Conservation (phyloP, 1,140 invertebrate species). For the Tyrophagus putrescentiae region DNA sequence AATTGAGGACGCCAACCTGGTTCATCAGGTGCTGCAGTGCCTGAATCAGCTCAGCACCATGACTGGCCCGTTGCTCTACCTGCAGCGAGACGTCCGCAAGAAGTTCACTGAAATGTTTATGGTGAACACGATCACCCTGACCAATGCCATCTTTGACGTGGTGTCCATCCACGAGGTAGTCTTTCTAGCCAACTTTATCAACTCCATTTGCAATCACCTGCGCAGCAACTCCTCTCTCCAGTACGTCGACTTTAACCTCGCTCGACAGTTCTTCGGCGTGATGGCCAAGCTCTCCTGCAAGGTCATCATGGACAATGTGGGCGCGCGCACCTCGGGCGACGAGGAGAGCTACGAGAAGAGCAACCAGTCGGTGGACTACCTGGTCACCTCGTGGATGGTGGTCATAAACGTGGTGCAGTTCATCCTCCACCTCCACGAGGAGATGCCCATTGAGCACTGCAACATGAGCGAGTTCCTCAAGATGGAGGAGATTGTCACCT, state of each 20-base stretch:
- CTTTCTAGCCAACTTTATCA: background rate
- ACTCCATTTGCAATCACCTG: conserved; percentile 15
- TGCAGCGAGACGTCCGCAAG: conserved; percentile 42
- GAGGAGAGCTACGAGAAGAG: conserved; percentile 21
- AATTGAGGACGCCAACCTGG: conserved; percentile 53
- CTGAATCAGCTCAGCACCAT: conserved; percentile 60
- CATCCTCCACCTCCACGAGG: background rate
- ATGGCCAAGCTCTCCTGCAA: conserved; percentile 20
- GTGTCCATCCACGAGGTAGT: conserved; percentile 9
- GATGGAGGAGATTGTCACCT: background rate
- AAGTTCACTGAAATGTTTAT: conserved; percentile 56
- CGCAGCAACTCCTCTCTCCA: background rate
- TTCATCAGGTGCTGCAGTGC: conserved; percentile 58
- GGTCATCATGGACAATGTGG: conserved; percentile 3
- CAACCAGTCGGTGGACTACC: conserved; percentile 17
- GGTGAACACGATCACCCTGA: conserved; percentile 49
- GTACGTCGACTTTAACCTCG: background rate
- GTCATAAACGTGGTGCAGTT: conserved; percentile 5
- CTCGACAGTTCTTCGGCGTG: conserved; percentile 1
- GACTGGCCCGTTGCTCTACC: conserved; percentile 48
- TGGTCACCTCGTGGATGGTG: conserved; percentile 19
- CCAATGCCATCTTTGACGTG: conserved; percentile 32
- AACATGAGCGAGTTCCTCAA: background rate
- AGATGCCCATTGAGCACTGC: background rate
- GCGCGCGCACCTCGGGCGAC: background rate